A percentile compares a stretch with the other conserved stretches of the same genome.
Conservation (phyloP, 2,113 vertebrate genomes). For the Spermophilus dauricus region DNA sequence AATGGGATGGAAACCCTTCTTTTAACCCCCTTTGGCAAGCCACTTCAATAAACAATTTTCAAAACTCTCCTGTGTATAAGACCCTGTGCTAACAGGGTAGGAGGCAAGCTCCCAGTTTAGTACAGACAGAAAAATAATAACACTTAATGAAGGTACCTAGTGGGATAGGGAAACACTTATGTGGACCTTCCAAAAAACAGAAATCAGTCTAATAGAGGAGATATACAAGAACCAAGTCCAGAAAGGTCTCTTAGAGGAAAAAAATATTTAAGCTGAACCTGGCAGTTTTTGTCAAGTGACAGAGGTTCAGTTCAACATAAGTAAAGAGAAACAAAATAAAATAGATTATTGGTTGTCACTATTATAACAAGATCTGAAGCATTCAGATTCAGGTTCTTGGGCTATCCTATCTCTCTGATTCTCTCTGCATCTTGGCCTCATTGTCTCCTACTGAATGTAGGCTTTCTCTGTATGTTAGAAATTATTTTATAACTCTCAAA, state of each 20-base stretch:
- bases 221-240: background rate
- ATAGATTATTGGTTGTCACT: background rate
- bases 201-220: background rate
- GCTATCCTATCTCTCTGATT: background rate
- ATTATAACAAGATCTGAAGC: background rate
- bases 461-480: background rate
- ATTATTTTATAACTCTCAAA: too few relatives aligned
- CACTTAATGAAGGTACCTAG: background rate
- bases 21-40: slow-evolving; percentile 52
- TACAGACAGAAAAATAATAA: background rate
- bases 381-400: background rate
- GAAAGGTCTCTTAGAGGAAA: background rate
- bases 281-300: slow-evolving; percentile 45
- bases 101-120: background rate
- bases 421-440: background rate
- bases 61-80: background rate
- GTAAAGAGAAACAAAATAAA: background rate
- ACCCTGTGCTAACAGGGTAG: background rate
- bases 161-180: slow-evolving; percentile 8
- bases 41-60: slow-evolving; percentile 29
- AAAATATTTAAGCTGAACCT: slow-evolving; percentile 61
- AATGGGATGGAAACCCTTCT: slow-evolving; percentile 1
- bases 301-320: slow-evolving; percentile 6
- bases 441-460: background rate
- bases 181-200: background rate